Conservation (phyloP, 2,888 invertebrate genomes). For the Callyntrura sp. region DNA sequence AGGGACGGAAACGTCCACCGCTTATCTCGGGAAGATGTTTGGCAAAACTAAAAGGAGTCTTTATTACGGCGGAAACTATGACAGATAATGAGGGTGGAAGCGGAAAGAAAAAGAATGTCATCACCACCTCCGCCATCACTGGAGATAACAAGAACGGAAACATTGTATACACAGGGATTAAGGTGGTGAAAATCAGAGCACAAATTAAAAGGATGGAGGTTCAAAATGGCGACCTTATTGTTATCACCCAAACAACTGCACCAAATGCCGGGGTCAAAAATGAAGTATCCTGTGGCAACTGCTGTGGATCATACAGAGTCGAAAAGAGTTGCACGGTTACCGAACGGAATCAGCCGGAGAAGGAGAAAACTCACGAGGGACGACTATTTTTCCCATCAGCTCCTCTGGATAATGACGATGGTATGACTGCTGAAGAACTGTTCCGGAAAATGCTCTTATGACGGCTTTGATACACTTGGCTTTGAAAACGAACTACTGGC, state of each 20-base stretch:
- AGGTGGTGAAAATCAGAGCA: constrained; percentile 29
- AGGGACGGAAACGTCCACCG: constrained; percentile 12
- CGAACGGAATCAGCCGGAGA: background rate
- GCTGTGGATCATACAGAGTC: background rate
- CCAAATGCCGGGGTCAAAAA: background rate
- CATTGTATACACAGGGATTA: constrained; percentile 10
- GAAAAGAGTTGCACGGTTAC: background rate
- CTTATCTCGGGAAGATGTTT: background rate
- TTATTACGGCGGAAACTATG: background rate
- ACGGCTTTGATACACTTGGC: constrained; percentile 10
- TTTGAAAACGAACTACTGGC: background rate
- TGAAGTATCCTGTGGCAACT: background rate
- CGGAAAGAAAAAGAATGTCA: background rate
- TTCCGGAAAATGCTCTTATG: constrained; percentile 13
- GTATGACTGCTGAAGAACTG: constrained; percentile 23
- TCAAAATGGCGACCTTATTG: constrained; percentile 22
- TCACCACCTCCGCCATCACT: background rate
- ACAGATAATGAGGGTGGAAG: background rate
- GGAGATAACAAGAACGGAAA: constrained; percentile 1
- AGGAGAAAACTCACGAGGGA: constrained; percentile 5
- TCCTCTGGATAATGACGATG: constrained; percentile 26
- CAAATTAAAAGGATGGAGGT: constrained; percentile 30
- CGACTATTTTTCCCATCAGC: background rate
- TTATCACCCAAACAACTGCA: constrained; percentile 16
- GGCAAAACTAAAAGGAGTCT: constrained; percentile 6